These are phyloP conservation scores for Antechinus stuartii DNA, from an alignment of 2,113 vertebrate genomes.

Conservation along the genomic window DNA sequence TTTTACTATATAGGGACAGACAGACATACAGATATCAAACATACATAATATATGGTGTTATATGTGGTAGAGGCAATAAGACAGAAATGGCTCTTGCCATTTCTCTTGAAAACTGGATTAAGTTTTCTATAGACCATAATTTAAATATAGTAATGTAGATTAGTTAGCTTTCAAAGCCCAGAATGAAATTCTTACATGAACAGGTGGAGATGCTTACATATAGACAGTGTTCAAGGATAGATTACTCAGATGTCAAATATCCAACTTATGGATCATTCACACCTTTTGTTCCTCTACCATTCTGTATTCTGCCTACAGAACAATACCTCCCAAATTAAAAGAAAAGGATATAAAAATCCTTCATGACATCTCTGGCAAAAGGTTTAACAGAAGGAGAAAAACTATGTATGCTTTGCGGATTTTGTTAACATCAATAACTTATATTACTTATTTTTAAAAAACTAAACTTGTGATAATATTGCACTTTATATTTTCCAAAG, in stretches of 20 bases:
- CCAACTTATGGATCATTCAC: neutral
- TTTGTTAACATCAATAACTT: neutral
- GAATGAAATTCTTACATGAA: neutral
- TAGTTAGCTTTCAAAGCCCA: conserved; percentile 7
- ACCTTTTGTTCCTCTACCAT: conserved; percentile 7
- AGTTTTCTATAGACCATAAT: neutral
- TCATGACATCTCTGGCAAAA: neutral
- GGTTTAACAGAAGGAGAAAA: neutral
- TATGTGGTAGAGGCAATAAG: neutral
- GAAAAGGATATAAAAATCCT: neutral
- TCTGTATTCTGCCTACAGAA: neutral
- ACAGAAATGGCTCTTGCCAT: neutral
- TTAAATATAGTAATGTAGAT: conserved; percentile 2
- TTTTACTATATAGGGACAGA: neutral
- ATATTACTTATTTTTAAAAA: conserved; percentile 9
- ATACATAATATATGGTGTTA: neutral
- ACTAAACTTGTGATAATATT: conserved; percentile 4
- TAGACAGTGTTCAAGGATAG: neutral
- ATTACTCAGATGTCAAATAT: neutral
- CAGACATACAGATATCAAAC: conserved; percentile 29
- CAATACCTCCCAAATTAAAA: conserved; percentile 20
- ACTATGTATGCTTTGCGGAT: conserved; percentile 7
- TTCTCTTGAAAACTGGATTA: conserved; percentile 33
- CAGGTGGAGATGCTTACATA: neutral
- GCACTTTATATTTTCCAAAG: conserved; percentile 42